Evolutionary conservation across 2,113 vertebrate genomes (phyloP), one percentile per base, ranked within the genome.

Genomic region (Rutilus rutilus): DNA sequence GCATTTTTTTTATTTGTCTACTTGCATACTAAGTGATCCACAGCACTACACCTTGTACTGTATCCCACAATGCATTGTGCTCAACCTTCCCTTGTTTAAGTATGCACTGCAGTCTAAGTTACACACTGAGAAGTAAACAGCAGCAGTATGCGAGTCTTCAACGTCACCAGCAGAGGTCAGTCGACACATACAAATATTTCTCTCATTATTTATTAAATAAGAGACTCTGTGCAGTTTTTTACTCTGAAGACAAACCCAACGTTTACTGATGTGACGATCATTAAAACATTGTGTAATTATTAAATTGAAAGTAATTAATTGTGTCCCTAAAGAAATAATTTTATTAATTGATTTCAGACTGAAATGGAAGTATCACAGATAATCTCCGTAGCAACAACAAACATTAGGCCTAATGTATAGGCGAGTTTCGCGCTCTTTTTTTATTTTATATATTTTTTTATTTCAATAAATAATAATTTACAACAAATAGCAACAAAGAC

Each of bases 101-200:
- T 52, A 17, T 52, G 14, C 50, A 52, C 50, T 52, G 50, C 50
- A 67, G 15, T 65, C 6, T 5, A 62, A 42, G 39, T 2, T 9
- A 15, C 14, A 64, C 30, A 6, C 8, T 73, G 33, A n/a, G 71
- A 0, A 74, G 9, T 47, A 7, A n/a, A 39, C 67, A 21, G 21
- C 11, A 74, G 9, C 19, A 39, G 33, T 12, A 2, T 42, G 9
- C 21, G 23, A 39, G 36, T 73, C 21, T 73, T 42, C 21, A 42
- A 1, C 30, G 33, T 69, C 27, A 52, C 84, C 87, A 82, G 47
- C 52, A 88, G 87, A 88, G 87, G 78, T 0, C 78, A 82, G 83
- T 19, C 75, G 19, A 75, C 8, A 17, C 7, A 21, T 4, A 71
- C 17, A 69, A 74, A 50, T 81, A 73, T 30, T 36, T 67, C 15